Evolutionary conservation across 1,140 invertebrate genomes (phyloP), one percentile per base, ranked within the genome.

Genomic region (Alviniconcha marisindica): DNA sequence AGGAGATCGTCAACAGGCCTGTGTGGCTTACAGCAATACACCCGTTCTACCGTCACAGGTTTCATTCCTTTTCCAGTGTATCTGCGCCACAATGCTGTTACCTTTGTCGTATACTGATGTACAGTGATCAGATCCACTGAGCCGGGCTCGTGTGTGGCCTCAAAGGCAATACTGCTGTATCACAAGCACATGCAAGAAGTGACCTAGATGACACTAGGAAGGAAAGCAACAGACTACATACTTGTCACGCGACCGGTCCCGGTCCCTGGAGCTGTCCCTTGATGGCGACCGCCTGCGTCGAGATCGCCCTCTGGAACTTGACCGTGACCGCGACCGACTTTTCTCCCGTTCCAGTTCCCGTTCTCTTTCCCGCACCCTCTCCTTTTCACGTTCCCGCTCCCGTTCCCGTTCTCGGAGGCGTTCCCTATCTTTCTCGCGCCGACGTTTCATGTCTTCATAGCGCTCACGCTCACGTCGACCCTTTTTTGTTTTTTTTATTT

Each of bases 211-310:
- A 12, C 76, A 48, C 15, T 40, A 51, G 21, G 1, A 2, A 77
- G 4, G 10, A n/a, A 15, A 77, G 4, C 3, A 77, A 3, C 54
- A 60, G 48, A 42, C 44, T 36, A 24, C 80, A 66, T 76, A 82
- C 82, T 78, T 90, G 82, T 98, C 97, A 92, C 97, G 95, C 91
- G 97, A 96, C 74, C 96, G 94, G 77, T 89, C 85, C 38, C 89
- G 94, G 74, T 89, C 85, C 38, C 89, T 83, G 28, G 83, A 82
- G 31, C 74, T 82, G 48, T 86, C 83, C 69, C 87, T 83, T 21
- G 83, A 84, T 63, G 96, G 93, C 15, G 85, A 86, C 24, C 89
- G 82, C 56, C 87, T 86, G 24, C 84, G 84, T 36, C 83, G 82
- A 31, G 88, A 89, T 82, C 92, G 63, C 33, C 81, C 42, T 83